Conservation (phyloP, 2,797 vertebrate species). For the Rhinichthys osculus region DNA sequence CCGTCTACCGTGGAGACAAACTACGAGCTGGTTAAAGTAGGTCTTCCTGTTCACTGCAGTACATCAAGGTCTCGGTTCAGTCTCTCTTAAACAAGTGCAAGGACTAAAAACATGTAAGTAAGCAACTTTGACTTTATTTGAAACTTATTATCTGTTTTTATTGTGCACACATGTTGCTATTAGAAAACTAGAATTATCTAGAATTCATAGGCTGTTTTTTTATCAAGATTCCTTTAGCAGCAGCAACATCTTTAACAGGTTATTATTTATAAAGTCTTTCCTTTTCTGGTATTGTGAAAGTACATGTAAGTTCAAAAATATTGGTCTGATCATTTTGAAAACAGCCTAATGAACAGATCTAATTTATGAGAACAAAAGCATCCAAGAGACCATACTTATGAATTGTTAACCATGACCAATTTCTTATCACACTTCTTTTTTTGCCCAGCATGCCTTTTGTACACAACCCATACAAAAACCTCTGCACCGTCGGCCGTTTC, state of each 20-base stretch:
- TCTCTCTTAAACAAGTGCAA: not conserved
- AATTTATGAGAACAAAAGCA: not conserved
- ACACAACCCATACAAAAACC: constrained; percentile 33
- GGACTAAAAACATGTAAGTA: constrained; percentile 27
- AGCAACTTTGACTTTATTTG: not conserved
- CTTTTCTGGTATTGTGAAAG: not conserved
- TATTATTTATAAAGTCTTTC: not conserved
- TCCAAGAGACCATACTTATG: not conserved
- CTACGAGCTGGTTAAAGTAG: not conserved
- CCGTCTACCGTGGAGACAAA: no score
- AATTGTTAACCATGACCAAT: not conserved
- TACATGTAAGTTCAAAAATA: not conserved
- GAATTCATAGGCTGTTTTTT: not conserved
- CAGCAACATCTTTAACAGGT: not conserved
- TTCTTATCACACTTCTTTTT: not conserved
- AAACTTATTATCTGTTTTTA: not conserved
- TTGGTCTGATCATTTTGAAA: not conserved
- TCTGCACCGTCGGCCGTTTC: constrained; percentile 33
- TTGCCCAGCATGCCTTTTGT: constrained; percentile 25
- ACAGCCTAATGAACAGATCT: not conserved
- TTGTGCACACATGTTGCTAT: not conserved
- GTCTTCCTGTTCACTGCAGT: not conserved
- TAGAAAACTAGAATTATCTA: not conserved
- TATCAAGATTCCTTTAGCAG: not conserved
- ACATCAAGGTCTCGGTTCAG: not conserved